phyloP scores from a whole-genome alignment of 2,888 invertebrate species.

The Heliconius hortense region DNA sequence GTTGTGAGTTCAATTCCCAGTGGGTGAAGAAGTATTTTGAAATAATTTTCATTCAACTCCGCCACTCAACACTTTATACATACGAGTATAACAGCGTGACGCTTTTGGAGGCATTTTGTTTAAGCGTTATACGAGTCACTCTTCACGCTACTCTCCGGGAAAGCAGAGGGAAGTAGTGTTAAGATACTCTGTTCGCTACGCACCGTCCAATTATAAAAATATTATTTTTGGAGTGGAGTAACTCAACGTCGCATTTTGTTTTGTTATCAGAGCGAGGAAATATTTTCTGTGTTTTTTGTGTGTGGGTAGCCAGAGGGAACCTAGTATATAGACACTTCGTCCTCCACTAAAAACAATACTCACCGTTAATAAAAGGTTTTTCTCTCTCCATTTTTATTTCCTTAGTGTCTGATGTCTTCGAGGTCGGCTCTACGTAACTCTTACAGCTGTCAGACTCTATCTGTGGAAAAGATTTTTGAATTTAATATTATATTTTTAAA shows the following conservation, averaged over 20 bases:
- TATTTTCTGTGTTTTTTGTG: too few species aligned
- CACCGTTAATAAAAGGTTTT: constrained; percentile 68
- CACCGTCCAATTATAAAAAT: background rate
- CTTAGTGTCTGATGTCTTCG: constrained; percentile 49
- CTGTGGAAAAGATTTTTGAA: constrained; percentile 47
- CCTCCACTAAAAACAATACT: constrained; percentile 45
- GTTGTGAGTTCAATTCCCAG: too few species aligned
- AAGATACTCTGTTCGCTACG: too few species aligned
- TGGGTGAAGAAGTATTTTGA: background rate
- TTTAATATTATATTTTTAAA: background rate
- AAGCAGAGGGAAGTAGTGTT: too few species aligned
- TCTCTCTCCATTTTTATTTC: constrained; percentile 61
- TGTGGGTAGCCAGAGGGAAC: background rate
- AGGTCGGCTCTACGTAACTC: constrained; percentile 63
- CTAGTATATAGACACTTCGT: background rate
- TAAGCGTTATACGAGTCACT: too few species aligned
- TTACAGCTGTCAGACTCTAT: constrained; percentile 70
- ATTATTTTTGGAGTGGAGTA: background rate
- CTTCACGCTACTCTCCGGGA: too few species aligned
- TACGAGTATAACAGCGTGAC: too few species aligned
- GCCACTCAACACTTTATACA: too few species aligned
- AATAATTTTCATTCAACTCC: too few species aligned
- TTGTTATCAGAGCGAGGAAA: too few species aligned
- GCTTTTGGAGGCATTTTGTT: too few species aligned
- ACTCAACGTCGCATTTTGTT: too few species aligned